Evolutionary conservation across 2,888 invertebrate genomes (phyloP).

Genomic region (Paralinhomoeus sp.): DNA sequence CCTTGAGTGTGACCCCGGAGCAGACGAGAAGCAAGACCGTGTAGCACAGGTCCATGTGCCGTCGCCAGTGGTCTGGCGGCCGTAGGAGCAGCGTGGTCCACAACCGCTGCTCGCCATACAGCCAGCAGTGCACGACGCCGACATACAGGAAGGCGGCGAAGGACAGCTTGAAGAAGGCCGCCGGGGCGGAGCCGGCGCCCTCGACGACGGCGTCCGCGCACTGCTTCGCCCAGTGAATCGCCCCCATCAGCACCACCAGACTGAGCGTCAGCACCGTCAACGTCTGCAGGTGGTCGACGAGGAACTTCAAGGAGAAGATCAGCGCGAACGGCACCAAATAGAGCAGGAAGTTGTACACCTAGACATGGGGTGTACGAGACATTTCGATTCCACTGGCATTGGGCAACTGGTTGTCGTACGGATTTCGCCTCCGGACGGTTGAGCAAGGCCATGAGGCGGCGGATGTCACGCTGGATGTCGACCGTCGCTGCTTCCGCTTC

Average conservation of each 20-base stretch:
- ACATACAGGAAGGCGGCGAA: neutral
- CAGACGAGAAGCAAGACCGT: neutral
- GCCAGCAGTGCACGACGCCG: neutral
- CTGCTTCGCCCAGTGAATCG: too few species aligned
- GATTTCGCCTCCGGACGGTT: too few species aligned
- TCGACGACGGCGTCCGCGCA: too few species aligned
- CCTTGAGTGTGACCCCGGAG: neutral
- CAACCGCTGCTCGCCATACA: neutral
- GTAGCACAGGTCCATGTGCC: neutral
- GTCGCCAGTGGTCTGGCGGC: neutral
- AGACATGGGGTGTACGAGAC: too few species aligned
- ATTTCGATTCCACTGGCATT: too few species aligned
- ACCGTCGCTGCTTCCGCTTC: too few species aligned
- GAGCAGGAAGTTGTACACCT: neutral
- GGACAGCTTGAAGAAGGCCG: neutral
- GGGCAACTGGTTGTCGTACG: too few species aligned
- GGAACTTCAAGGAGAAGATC: neutral
- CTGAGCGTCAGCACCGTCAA: too few species aligned
- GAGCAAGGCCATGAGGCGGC: too few species aligned
- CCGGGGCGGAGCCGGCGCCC: too few species aligned
- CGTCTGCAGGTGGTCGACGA: neutral
- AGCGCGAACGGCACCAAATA: neutral
- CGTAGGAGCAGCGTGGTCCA: neutral
- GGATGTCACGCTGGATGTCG: too few species aligned
- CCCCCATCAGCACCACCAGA: too few species aligned